Evolutionary conservation across 2,797 vertebrate species (phyloP).

Genomic region (Pitangus sulphuratus): DNA sequence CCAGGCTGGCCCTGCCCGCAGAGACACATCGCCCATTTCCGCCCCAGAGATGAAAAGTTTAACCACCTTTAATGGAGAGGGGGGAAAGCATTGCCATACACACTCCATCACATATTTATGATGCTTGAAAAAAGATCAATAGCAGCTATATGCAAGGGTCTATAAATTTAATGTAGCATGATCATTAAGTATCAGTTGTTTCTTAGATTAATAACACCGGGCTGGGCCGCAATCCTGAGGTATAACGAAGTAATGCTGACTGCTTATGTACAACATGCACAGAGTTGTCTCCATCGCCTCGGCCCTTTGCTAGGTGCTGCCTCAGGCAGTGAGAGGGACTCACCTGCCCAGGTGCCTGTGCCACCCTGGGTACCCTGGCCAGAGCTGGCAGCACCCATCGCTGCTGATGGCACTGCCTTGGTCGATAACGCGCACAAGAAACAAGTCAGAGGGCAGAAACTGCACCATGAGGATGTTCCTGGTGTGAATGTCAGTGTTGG

Average conservation of each 20-base stretch:
- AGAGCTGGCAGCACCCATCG: not conserved
- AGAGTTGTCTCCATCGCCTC: not conserved
- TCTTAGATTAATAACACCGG: constrained; percentile 15
- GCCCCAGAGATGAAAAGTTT: constrained; percentile 46
- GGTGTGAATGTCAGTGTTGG: fast-evolving
- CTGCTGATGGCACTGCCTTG: fast-evolving
- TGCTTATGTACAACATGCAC: fast-evolving
- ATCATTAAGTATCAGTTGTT: constrained; percentile 64
- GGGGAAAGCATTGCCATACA: not conserved
- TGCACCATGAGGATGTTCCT: fast-evolving
- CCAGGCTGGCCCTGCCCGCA: not conserved
- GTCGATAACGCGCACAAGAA: fast-evolving
- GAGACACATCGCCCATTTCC: constrained; percentile 7
- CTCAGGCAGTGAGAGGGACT: not conserved
- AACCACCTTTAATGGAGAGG: constrained; percentile 38
- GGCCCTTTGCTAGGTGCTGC: not conserved
- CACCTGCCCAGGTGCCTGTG: not conserved
- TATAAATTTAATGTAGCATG: constrained; percentile 64
- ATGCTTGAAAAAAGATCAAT: constrained; percentile 59
- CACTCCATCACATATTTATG: constrained; percentile 59
- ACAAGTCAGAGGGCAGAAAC: not conserved
- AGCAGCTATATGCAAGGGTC: constrained; percentile 63
- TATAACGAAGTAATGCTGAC: not conserved
- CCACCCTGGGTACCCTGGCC: not conserved
- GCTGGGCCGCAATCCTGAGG: not conserved